These are phyloP conservation scores for Speoplatyrhinus poulsoni DNA, from an alignment of 2,113 vertebrate genomes.

Conservation along the genomic window DNA sequence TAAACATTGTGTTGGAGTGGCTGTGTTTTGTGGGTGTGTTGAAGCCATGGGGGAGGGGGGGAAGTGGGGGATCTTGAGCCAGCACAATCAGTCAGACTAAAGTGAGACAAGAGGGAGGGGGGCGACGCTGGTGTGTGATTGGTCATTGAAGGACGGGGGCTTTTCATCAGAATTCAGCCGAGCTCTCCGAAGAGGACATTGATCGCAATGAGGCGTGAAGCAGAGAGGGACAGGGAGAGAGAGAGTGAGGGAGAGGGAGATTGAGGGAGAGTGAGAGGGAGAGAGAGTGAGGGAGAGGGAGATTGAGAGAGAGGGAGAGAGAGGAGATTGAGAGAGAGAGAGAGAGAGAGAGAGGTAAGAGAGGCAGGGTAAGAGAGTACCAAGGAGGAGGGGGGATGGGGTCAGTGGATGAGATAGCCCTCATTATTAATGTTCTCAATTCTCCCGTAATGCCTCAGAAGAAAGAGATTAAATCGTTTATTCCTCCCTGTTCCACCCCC, in stretches of 20 bases:
- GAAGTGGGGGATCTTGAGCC: too few relatives aligned
- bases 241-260: slow-evolving; percentile 18
- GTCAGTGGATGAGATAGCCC: slow-evolving; percentile 30
- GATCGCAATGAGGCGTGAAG: not conserved
- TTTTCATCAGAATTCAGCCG: too few relatives aligned
- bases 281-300: slow-evolving; percentile 10
- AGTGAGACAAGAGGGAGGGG: not conserved
- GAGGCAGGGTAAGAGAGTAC: not conserved
- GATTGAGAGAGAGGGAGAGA: not conserved
- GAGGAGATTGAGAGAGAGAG: slow-evolving; percentile 11
- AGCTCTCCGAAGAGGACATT: too few relatives aligned
- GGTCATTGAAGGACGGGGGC: too few relatives aligned
- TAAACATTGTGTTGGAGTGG: too few relatives aligned
- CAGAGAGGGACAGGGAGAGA: slow-evolving; percentile 1
- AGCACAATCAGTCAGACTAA: too few relatives aligned
- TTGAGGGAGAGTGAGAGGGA: slow-evolving; percentile 4
- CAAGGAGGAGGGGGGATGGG: not conserved
- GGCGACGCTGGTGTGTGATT: too few relatives aligned
- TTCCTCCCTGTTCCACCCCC: slow-evolving; percentile 6
- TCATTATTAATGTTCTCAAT: slow-evolving; percentile 59
- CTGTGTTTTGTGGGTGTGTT: too few relatives aligned
- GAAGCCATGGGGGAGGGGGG: too few relatives aligned
- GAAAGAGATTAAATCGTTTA: slow-evolving; percentile 17
- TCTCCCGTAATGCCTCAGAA: slow-evolving; percentile 51
- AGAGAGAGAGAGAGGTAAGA: not conserved